These are phyloP conservation scores for Psococerastis gibbosa DNA, from an alignment of 2,888 invertebrate genomes.

Conservation along the genomic window DNA sequence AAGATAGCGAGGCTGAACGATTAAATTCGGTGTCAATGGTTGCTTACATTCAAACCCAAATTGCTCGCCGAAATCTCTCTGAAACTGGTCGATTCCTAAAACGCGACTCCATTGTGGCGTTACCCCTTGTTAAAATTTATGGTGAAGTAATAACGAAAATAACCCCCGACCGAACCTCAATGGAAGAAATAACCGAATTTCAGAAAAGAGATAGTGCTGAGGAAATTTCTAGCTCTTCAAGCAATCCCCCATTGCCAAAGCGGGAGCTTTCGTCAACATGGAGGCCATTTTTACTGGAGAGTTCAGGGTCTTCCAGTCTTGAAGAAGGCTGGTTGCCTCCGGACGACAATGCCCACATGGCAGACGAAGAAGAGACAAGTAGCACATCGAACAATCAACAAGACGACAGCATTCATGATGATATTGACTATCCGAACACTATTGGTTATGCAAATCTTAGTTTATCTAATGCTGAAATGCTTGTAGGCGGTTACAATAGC, in stretches of 20 bases:
- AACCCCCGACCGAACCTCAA: not conserved
- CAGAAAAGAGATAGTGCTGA: constrained; percentile 19
- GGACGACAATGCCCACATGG: constrained; percentile 32
- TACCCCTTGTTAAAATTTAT: not conserved
- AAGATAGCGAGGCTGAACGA: constrained; percentile 5
- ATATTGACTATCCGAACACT: constrained; percentile 53
- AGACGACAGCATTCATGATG: constrained; percentile 47
- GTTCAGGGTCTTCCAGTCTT: constrained; percentile 67
- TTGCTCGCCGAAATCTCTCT: not conserved
- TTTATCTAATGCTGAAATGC: constrained; percentile 37
- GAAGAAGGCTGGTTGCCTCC: constrained; percentile 68
- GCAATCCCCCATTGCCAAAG: constrained; percentile 11
- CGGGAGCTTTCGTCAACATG: constrained; percentile 56
- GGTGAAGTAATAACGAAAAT: not conserved
- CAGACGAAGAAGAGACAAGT: constrained; percentile 35
- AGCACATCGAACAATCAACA: constrained; percentile 22
- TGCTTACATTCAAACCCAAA: constrained; percentile 6
- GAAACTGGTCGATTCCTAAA: not conserved
- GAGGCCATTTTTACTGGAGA: constrained; percentile 67
- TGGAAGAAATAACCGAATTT: constrained; percentile 14
- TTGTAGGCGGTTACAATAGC: constrained; percentile 46
- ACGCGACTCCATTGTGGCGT: not conserved
- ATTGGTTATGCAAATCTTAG: constrained; percentile 51
- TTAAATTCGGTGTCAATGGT: not conserved
- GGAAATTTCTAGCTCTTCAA: constrained; percentile 4